phyloP scores from a whole-genome alignment of 2,113 vertebrate genomes.

The Mobula hypostoma region DNA sequence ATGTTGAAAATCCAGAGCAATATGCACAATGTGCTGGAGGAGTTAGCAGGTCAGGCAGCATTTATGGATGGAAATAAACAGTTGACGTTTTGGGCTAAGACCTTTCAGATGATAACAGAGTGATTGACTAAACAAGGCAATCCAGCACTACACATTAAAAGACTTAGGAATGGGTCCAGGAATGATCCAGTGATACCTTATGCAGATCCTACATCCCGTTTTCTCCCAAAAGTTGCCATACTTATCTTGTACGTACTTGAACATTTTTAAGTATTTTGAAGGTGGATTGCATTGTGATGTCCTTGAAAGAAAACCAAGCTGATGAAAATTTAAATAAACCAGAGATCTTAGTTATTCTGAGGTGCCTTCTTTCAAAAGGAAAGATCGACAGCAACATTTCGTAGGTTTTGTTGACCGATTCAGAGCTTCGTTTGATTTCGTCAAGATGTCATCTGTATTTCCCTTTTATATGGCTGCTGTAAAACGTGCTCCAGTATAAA shows the following conservation, averaged over 20 bases:
- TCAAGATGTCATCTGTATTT: constrained; percentile 23
- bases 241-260: background rate
- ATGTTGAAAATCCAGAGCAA: too few relatives aligned
- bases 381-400: background rate
- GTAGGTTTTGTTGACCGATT: background rate
- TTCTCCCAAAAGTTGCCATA: background rate
- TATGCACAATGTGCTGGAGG: too few relatives aligned
- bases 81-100: too few relatives aligned
- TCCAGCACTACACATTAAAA: background rate
- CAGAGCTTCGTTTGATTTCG: background rate
- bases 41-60: too few relatives aligned
- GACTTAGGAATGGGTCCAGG: background rate
- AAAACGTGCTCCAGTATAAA: background rate
- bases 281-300: background rate
- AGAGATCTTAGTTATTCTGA: background rate
- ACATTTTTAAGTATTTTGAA: background rate
- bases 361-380: background rate
- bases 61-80: too few relatives aligned
- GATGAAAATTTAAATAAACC: background rate
- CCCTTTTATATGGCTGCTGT: background rate
- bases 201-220: background rate
- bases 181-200: background rate
- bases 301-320: background rate
- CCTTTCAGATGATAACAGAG: background rate
- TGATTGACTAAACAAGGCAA: background rate